Base-by-base conservation (phyloP, 2,888 invertebrate genomes). In the Orthosia gracilis region DNA sequence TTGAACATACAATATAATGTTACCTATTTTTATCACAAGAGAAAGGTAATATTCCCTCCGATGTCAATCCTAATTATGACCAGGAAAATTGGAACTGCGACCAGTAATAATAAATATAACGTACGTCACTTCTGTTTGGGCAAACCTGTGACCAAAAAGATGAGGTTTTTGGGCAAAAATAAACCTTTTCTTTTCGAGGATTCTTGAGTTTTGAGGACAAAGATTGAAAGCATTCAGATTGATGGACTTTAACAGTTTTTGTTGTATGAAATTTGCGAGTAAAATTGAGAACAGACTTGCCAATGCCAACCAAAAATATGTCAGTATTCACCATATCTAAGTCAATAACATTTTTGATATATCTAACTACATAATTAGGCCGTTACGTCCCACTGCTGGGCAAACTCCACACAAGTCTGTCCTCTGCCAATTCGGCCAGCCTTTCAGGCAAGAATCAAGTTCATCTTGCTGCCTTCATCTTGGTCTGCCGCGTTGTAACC, bases 71-170 rank as follows among this genome's bases (percentile, higher is more conserved):
- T 68, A 76, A 72, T 72, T 69, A 76, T 31, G 54, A 18, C n/a
- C 17, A 72, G 45, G 54, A 66, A 80, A 76, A 80, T 76, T 80
- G 80, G 52, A 66, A 66, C 40, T 26, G 59, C n/a, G 57, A 26
- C 55, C 61, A 78, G 40, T 67, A 55, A 31, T 54, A 17, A 62
- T 70, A 65, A 62, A 40, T 67, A 67, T 70, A 67, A 52, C 23
- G 4, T 17, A 57, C 17, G 15, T 18, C 50, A 52, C 15, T 57
- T 63, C 18, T 55, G 21, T 77, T 63, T 21, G 49, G 63, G 58
- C 55, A 40, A 54, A 50, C 40, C 4, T 26, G 40, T 50, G 7
- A 7, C 4, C 11, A 13, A 57, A 62, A n/a, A 23, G 23, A 2
- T 26, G 4, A 0, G 3, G 13, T 61, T 40, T 54, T 31, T 47